phyloP scores from a whole-genome alignment of 2,888 invertebrate species.

The Drosophila limbata region DNA sequence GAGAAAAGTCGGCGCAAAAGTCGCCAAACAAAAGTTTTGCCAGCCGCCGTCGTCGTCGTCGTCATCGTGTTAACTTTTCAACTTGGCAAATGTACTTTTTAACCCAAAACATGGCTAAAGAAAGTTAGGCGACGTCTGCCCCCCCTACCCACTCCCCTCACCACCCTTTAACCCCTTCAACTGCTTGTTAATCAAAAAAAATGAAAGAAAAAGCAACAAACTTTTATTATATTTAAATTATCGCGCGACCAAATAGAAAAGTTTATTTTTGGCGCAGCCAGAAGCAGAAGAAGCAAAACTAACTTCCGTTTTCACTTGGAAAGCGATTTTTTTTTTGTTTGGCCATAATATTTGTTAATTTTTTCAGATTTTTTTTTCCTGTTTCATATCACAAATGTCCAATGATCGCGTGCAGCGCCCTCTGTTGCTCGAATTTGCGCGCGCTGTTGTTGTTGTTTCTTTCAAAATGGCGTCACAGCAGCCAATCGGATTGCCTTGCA shows the following conservation, averaged over 20 bases:
- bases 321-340: slow-evolving; percentile 1
- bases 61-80: slow-evolving; percentile 52
- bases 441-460: no score
- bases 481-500: slow-evolving; percentile 64
- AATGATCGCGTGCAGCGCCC: slow-evolving; percentile 46
- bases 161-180: neutral
- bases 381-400: neutral
- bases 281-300: slow-evolving; percentile 1
- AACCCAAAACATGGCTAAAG: slow-evolving; percentile 67
- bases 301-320: slow-evolving; percentile 56
- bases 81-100: slow-evolving; percentile 59
- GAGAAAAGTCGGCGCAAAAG: slow-evolving; percentile 70
- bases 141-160: neutral
- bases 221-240: slow-evolving; percentile 70
- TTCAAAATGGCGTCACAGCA: slow-evolving; percentile 59
- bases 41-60: slow-evolving; percentile 39
- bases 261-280: neutral
- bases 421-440: no score
- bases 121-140: slow-evolving; percentile 59
- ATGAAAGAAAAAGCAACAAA: no score
- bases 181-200: slow-evolving; percentile 3
- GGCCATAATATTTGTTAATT: no score
- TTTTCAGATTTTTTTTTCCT: no score
- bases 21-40: slow-evolving; percentile 72
- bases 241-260: slow-evolving; percentile 45